A percentile compares a stretch with the other conserved stretches of the same genome.
These are phyloP conservation scores for Etheostoma spectabile DNA, from an alignment of 2,113 vertebrate genomes.

Conservation along the genomic window DNA sequence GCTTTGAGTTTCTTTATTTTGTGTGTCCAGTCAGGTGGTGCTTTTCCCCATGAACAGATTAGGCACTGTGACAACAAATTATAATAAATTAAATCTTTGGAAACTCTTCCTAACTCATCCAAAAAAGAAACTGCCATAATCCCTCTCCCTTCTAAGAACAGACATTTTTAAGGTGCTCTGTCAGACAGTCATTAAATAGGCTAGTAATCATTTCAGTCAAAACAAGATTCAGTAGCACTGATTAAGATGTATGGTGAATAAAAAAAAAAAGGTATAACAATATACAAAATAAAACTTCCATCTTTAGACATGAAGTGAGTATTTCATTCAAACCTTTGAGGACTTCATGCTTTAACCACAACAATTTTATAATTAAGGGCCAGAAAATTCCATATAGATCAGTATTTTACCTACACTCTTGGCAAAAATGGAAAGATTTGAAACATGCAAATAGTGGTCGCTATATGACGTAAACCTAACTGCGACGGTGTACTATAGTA, in stretches of 20 bases:
- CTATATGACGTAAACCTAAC: background rate
- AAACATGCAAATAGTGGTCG: background rate
- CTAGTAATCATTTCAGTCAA: background rate
- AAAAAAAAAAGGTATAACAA: background rate
- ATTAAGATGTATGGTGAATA: background rate
- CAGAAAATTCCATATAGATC: background rate
- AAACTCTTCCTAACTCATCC: background rate
- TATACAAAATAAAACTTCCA: background rate
- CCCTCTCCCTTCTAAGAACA: background rate
- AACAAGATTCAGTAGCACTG: background rate
- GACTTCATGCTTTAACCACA: background rate
- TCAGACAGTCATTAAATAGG: background rate
- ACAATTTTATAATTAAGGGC: background rate
- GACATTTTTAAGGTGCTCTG: background rate
- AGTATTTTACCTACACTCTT: background rate
- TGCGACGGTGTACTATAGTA: background rate
- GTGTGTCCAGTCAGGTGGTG: background rate
- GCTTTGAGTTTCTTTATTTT: background rate
- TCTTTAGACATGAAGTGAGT: background rate
- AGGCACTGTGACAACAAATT: background rate
- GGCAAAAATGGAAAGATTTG: background rate
- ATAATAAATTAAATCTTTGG: background rate
- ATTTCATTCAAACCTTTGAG: background rate
- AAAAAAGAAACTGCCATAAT: background rate
- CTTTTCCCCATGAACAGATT: background rate